Evolutionary conservation across 2,888 invertebrate genomes (phyloP), one percentile per base, ranked within the genome.

Genomic region (Alloplasta piceator): DNA sequence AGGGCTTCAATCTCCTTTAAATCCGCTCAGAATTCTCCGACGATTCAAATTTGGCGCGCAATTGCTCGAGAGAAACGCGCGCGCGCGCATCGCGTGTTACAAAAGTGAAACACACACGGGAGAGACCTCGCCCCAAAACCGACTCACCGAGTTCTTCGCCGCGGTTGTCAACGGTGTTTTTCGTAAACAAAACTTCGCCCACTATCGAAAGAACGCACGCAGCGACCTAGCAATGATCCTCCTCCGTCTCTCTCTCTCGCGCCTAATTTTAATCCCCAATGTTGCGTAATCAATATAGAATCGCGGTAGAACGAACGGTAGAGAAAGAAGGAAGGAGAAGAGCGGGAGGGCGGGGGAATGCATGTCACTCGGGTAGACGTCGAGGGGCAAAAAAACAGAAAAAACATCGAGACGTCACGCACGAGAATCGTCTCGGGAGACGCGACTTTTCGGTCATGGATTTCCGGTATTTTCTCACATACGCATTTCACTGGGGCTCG

Each of bases 111-210:
- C 58, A 66, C 26, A 26, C 26, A 66, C 36, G 63, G 43, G 41
- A 70, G 76, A 81, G 83, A 83, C 84, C 85, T 88, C 86, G 86
- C 85, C 85, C 85, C 82, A 86, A 83, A 84, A 67, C 16, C 82
- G 71, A 77, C 80, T 82, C 26, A 26, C 12, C 41, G 50, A 52
- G 80, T 82, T 64, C 64, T 75, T 70, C 63, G 66, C 71, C 61
- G 75, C 67, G 78, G 82, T 83, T 86, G 85, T 87, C 85, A 86
- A 86, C 82, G 75, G 67, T 58, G 81, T 71, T 84, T 82, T 78
- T 78, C 78, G 85, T 87, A 87, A 86, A 87, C 86, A 87, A 86
- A 72, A 83, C 78, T 70, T 58, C 80, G 78, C 73, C 75, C 74
- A 77, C 80, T 52, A 61, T 46, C 48, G 46, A 63, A 61, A 43